Base-by-base conservation (phyloP, 2,888 invertebrate genomes). In the Heliothis peltigera region DNA sequence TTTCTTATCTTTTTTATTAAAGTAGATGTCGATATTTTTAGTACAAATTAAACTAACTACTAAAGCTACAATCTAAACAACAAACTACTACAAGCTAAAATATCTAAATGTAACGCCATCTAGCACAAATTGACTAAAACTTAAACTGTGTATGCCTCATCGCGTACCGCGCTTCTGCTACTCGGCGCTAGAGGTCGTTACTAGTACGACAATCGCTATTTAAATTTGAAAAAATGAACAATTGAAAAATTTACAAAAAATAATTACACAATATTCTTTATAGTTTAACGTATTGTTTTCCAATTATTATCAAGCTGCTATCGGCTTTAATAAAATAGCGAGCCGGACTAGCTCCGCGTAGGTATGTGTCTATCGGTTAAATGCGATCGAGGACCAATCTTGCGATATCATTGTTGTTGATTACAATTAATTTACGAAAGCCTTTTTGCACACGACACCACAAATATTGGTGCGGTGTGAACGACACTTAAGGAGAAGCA, bases 391-490 rank as follows among this genome's bases (percentile, higher is more conserved):
- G 68, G 56, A 53, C 22, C 48, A 39, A 64, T 62, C 68, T 53
- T 46, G 53, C 56, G 66, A 59, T 78, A 82, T 81, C 80, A 77
- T 67, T 72, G 77, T 66, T 52, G 56, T 61, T 74, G 79, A 84
- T 84, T 81, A 79, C 70, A 75, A 81, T 75, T 79, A 69, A 83
- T 77, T 81, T 68, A 68, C 65, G 28, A 78, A 78, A 82, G 79
- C 79, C 83, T 82, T 64, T 77, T 83, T 88, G 86, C 88, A 66
- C 88, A 83, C 89, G 85, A 61, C 83, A 80, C 88, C 82, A 55
- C 62, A 62, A 51, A 71, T 51, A 49, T 76, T 88, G 74, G 93
- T 91, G 92, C 69, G 92, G 93, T 78, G 92, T 88, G 92, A 86
- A 88, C 80, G 63, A 74, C 46, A 78, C 72, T 92, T 92, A 94